Evolutionary conservation across 2,888 invertebrate genomes (phyloP).

Genomic region (Plebejus anna): DNA sequence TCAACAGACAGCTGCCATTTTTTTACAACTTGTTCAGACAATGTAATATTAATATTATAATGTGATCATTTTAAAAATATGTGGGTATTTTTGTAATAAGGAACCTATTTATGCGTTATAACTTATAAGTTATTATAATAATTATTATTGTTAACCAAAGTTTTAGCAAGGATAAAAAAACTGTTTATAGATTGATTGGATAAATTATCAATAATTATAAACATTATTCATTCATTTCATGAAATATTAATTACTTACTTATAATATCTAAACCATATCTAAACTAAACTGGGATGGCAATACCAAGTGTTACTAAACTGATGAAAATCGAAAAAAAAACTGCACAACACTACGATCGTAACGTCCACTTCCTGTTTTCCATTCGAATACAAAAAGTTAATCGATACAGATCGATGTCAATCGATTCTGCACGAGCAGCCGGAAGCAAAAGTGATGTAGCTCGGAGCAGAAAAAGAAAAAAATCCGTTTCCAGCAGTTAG

Average conservation of each 20-base stretch:
- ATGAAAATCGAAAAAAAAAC: background rate
- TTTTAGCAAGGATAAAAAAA: too few species aligned
- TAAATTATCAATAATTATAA: too few species aligned
- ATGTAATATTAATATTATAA: background rate
- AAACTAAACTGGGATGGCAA: too few species aligned
- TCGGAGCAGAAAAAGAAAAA: background rate
- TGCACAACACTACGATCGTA: slow-evolving; percentile 1
- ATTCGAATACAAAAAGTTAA: slow-evolving; percentile 5
- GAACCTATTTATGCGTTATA: background rate
- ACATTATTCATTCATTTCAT: too few species aligned
- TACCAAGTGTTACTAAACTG: background rate
- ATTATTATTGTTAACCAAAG: too few species aligned
- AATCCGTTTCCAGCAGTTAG: slow-evolving; percentile 1
- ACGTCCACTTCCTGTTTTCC: slow-evolving; percentile 20
- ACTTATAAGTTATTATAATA: too few species aligned
- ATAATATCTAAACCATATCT: too few species aligned
- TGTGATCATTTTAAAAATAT: background rate
- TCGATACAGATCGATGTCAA: slow-evolving; percentile 20
- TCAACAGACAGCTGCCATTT: slow-evolving; percentile 10
- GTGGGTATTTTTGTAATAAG: background rate
- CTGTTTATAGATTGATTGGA: too few species aligned
- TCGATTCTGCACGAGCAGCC: slow-evolving; percentile 18
- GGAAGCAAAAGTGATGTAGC: slow-evolving; percentile 20
- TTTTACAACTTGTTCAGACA: background rate
- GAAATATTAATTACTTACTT: too few species aligned